Evolutionary conservation across 2,113 vertebrate species (phyloP).

Genomic region (Choloepus hoffmanni): DNA sequence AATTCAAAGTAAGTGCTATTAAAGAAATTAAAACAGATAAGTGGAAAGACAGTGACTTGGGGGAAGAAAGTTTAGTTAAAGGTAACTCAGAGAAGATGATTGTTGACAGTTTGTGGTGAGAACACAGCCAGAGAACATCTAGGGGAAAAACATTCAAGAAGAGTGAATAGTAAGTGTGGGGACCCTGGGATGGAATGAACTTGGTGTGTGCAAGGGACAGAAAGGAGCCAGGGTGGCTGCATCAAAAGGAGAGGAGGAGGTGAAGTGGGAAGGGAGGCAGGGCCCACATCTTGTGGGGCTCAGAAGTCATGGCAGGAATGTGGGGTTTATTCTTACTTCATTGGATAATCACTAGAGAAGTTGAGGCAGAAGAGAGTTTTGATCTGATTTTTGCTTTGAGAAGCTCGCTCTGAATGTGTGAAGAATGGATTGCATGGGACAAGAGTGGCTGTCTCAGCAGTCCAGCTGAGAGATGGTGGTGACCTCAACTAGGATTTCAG

Average conservation of each 20-base stretch:
- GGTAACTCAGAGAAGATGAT: background rate
- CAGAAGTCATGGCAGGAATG: background rate
- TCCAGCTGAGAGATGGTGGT: background rate
- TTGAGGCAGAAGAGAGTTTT: background rate
- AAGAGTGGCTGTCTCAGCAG: background rate
- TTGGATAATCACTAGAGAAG: background rate
- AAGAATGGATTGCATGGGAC: background rate
- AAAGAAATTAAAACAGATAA: background rate
- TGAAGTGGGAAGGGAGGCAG: background rate
- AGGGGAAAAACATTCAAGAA: background rate
- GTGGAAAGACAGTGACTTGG: background rate
- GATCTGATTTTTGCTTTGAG: background rate
- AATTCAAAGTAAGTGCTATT: background rate
- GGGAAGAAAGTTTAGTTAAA: background rate
- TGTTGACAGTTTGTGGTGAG: background rate
- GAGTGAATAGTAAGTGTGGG: background rate
- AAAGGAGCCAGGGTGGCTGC: background rate
- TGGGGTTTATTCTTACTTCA: background rate
- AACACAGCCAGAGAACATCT: background rate
- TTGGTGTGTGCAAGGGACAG: background rate
- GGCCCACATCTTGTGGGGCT: too few species aligned
- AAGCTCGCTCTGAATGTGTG: background rate
- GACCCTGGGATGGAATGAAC: background rate
- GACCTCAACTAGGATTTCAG: background rate
- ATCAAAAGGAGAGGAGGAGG: background rate